Conservation (phyloP, 2,113 vertebrate genomes). For the Stegostoma tigrinum region DNA sequence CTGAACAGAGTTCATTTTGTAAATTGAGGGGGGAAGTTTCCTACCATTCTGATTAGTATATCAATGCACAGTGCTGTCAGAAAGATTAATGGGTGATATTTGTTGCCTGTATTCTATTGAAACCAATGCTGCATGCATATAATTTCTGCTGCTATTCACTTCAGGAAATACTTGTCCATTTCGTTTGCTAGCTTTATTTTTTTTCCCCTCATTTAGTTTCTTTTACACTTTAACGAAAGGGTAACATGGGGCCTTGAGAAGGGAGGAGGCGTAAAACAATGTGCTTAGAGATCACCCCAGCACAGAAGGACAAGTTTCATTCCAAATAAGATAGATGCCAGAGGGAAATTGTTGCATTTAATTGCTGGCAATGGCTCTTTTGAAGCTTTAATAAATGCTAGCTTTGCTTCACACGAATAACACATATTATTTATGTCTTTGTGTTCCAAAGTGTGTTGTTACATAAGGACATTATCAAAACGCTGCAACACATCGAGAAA, state of each 20-base stretch:
- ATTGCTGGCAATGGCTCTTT: conserved; percentile 37
- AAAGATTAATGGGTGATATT: conserved; percentile 25
- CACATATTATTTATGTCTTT: conserved; percentile 21
- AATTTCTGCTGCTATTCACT: conserved; percentile 5
- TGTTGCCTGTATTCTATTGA: neutral
- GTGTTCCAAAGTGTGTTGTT: conserved; percentile 14
- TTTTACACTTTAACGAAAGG: neutral
- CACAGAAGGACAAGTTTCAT: neutral
- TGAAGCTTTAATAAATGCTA: conserved; percentile 34
- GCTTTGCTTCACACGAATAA: conserved; percentile 32
- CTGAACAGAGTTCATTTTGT: neutral
- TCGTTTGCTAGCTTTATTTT: neutral
- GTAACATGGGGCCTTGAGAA: neutral
- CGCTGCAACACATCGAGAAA: conserved; percentile 51
- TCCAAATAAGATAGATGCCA: conserved; percentile 37
- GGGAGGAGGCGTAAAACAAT: conserved; percentile 19
- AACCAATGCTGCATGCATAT: neutral
- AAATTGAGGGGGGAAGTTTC: neutral
- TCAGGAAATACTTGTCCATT: neutral
- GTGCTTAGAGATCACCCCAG: conserved; percentile 21
- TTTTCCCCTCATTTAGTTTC: neutral
- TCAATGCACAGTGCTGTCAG: neutral
- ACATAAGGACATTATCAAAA: conserved; percentile 45
- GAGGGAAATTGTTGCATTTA: conserved; percentile 35
- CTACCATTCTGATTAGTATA: conserved; percentile 4